A percentile compares a stretch with the other conserved stretches of the same genome.
phyloP scores from a whole-genome alignment of 2,797 vertebrate species.

The Philypnodon macrostomus region DNA sequence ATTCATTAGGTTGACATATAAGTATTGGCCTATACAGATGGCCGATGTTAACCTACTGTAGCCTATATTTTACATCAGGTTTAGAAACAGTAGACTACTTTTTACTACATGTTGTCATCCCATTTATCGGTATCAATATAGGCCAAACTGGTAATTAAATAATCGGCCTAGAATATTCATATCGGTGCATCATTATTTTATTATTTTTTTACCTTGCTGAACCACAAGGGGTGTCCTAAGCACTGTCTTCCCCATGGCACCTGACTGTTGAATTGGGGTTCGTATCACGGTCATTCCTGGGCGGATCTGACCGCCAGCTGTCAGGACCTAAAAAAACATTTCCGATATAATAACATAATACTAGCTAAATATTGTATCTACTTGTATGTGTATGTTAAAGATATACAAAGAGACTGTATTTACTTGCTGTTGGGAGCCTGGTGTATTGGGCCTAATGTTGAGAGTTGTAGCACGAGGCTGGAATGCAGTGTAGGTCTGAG shows the following conservation, averaged over 20 bases:
- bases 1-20: no score
- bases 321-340: constrained; percentile 77
- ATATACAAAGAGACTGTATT: neutral
- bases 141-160: no score
- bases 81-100: no score
- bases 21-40: no score
- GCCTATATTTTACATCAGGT: no score
- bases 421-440: constrained; percentile 84
- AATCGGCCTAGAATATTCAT: no score
- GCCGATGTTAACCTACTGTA: no score
- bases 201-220: constrained; percentile 85
- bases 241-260: constrained; percentile 86
- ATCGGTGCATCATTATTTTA: no score
- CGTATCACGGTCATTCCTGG: constrained; percentile 93
- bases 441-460: constrained; percentile 87
- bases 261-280: constrained; percentile 86
- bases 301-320: constrained; percentile 82
- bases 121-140: no score
- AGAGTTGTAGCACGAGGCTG: constrained; percentile 91
- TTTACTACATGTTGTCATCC: no score
- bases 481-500: constrained; percentile 92
- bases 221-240: constrained; percentile 91
- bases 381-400: no score
- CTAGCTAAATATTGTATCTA: no score
- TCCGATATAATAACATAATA: neutral